phyloP scores from a whole-genome alignment of 2,113 vertebrate species.

The Saccopteryx bilineata region DNA sequence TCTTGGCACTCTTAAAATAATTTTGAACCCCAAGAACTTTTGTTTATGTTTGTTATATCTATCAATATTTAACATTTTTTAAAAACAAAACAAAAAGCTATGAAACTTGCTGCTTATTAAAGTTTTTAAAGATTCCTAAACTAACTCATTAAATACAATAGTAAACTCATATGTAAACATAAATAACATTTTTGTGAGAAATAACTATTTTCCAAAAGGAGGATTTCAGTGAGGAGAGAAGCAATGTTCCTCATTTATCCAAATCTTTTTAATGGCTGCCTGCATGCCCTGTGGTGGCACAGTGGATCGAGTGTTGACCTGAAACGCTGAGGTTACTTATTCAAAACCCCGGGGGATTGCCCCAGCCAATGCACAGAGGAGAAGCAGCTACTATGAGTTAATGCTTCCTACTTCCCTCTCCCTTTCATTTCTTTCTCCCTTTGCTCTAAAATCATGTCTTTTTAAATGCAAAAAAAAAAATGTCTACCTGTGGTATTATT shows the following conservation, averaged over 20 bases:
- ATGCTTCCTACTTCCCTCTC: too few species aligned
- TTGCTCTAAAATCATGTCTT: too few species aligned
- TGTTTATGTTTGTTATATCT: neutral
- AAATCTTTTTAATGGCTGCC: neutral
- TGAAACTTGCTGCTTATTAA: too few species aligned
- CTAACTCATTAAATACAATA: neutral
- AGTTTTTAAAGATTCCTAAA: neutral
- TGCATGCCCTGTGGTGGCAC: too few species aligned
- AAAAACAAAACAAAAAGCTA: neutral
- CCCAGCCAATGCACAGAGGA: too few species aligned
- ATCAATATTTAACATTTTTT: neutral
- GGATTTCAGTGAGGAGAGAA: neutral
- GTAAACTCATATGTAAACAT: neutral
- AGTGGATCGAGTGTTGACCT: too few species aligned
- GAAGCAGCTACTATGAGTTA: too few species aligned
- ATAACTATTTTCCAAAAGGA: conserved; percentile 25
- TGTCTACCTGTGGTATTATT: neutral
- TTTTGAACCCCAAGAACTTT: neutral
- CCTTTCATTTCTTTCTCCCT: too few species aligned
- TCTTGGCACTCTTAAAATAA: neutral
- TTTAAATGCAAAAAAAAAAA: too few species aligned
- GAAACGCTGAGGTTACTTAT: too few species aligned
- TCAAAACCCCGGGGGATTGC: too few species aligned
- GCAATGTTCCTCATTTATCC: neutral
- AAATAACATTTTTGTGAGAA: neutral